phyloP scores from a whole-genome alignment of 2,888 invertebrate species.

The Mystacides longicornis region DNA sequence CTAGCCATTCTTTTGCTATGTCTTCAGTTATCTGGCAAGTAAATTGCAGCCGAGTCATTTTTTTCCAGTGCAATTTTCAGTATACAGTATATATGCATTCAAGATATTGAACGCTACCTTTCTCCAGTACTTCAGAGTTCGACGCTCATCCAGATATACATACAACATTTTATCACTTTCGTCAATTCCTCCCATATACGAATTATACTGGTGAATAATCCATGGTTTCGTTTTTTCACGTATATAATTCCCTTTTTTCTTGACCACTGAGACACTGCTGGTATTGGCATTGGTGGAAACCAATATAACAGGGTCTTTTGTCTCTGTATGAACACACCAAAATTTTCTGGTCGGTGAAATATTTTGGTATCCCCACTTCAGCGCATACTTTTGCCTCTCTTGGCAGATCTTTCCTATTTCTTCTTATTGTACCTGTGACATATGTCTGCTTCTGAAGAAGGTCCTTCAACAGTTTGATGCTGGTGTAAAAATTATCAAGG shows the following conservation, averaged over 20 bases:
- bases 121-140: slow-evolving; percentile 7
- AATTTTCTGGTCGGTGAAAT: slow-evolving; percentile 19
- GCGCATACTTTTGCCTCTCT: slow-evolving; percentile 22
- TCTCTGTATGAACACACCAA: slow-evolving; percentile 27
- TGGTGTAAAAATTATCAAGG: slow-evolving; percentile 28
- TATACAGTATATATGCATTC: slow-evolving; percentile 5
- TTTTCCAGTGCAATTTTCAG: background rate
- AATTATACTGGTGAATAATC: slow-evolving; percentile 26
- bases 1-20: slow-evolving; percentile 26
- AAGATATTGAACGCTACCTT: background rate
- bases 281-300: slow-evolving; percentile 1
- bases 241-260: background rate
- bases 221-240: background rate
- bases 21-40: slow-evolving; percentile 23
- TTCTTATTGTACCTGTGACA: slow-evolving; percentile 25
- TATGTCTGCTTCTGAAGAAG: slow-evolving; percentile 24
- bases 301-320: slow-evolving; percentile 25
- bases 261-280: background rate
- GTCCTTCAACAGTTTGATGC: slow-evolving; percentile 23
- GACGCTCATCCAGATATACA: slow-evolving; percentile 28
- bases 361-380: slow-evolving; percentile 7
- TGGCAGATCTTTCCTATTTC: slow-evolving; percentile 26
- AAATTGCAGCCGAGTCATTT: background rate
- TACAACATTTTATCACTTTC: slow-evolving; percentile 29
- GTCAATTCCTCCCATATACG: slow-evolving; percentile 28